phyloP scores from a whole-genome alignment of 30 jellyfish, hydroid and myxozoan species.

The Nemopilema nomurai region DNA sequence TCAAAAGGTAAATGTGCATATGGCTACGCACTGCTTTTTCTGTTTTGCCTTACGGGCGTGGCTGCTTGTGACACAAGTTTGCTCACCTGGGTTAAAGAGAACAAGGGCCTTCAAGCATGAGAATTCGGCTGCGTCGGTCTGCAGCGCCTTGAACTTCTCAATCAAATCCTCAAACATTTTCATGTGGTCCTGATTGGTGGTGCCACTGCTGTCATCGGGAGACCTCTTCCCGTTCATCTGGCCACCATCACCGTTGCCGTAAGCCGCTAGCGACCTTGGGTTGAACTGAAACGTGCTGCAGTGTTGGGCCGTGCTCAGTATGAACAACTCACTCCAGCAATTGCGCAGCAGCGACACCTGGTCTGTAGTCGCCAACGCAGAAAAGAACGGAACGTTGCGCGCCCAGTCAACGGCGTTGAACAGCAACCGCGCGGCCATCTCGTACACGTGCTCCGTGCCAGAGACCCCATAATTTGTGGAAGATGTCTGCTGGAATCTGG shows the following conservation, averaged over 20 bases:
- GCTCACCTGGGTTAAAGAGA: constrained; percentile 92
- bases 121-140: constrained; percentile 96
- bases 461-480: constrained; percentile 65
- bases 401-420: constrained; percentile 97
- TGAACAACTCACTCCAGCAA: constrained; percentile 97
- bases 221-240: constrained; percentile 59
- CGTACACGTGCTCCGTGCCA: constrained; percentile 77
- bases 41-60: not conserved
- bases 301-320: constrained; percentile 90
- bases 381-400: constrained; percentile 92
- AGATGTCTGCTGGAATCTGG: constrained; percentile 79
- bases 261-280: constrained; percentile 74
- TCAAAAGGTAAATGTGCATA: no score
- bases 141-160: constrained; percentile 88
- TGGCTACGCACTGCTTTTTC: no score
- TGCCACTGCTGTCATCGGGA: constrained; percentile 75
- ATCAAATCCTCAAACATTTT: constrained; percentile 93
- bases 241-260: constrained; percentile 61
- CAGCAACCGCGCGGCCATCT: constrained; percentile 78
- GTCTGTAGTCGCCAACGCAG: constrained; percentile 92
- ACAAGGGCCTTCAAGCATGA: constrained; percentile 97
- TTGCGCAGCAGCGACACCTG: constrained; percentile 92
- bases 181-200: constrained; percentile 57
- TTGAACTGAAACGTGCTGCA: constrained; percentile 86
- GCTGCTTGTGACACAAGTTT: not conserved